Conservation (phyloP, 2,888 invertebrate species). For the Onthophagus sagittarius region DNA sequence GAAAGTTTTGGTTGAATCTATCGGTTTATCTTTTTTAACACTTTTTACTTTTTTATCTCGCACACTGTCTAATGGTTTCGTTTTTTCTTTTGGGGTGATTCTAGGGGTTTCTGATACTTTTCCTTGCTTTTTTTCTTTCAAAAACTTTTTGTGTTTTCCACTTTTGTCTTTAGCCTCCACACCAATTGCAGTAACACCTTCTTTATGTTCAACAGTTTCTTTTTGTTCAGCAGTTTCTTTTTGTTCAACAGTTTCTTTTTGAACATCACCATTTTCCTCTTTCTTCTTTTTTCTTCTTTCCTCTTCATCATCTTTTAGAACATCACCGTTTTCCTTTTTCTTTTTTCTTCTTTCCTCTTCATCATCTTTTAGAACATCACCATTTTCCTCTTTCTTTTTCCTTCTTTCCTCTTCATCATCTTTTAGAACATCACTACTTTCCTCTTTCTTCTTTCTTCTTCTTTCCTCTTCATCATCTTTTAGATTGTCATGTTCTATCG, state of each 20-base stretch:
- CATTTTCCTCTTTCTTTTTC: neutral
- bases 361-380: slow-evolving; percentile 14
- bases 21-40: slow-evolving; percentile 11
- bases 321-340: slow-evolving; percentile 7
- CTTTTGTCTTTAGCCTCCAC: slow-evolving; percentile 17
- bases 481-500: slow-evolving; percentile 10
- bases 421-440: slow-evolving; percentile 15
- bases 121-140: slow-evolving; percentile 19
- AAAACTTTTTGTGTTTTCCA: slow-evolving; percentile 11
- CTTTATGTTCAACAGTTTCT: too few relatives aligned
- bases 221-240: too few relatives aligned
- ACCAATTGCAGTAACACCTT: slow-evolving; percentile 18
- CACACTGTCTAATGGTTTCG: slow-evolving; percentile 8
- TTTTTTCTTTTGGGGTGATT: slow-evolving; percentile 10
- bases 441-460: too few relatives aligned
- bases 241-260: neutral
- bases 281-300: too few relatives aligned
- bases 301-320: slow-evolving; percentile 10
- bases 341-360: too few relatives aligned
- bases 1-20: neutral
- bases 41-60: slow-evolving; percentile 3
- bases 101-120: slow-evolving; percentile 18
- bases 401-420: too few relatives aligned
- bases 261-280: slow-evolving; percentile 15
- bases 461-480: slow-evolving; percentile 20